These are phyloP conservation scores for Alces alces DNA, from an alignment of 2,113 vertebrate species.

Conservation along the genomic window DNA sequence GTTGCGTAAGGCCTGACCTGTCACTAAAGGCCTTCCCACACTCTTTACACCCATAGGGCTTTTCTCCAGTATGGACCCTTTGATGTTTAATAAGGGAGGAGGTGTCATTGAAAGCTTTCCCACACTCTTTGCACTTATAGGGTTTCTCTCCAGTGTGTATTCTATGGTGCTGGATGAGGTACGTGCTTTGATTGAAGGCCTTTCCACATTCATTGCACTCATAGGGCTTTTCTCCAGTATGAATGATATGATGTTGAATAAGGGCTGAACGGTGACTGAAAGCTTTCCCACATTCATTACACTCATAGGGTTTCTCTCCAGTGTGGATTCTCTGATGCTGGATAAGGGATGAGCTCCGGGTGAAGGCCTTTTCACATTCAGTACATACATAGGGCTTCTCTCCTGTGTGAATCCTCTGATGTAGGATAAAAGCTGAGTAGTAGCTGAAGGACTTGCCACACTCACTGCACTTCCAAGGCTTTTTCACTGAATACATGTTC, in stretches of 20 bases:
- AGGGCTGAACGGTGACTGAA: constrained; percentile 54
- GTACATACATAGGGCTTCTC: constrained; percentile 37
- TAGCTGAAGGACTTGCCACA: constrained; percentile 49
- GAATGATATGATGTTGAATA: constrained; percentile 54
- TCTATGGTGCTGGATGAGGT: constrained; percentile 52
- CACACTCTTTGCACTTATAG: constrained; percentile 33
- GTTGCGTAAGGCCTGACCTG: constrained; percentile 39
- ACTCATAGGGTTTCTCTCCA: constrained; percentile 56
- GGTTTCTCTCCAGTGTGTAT: constrained; percentile 49
- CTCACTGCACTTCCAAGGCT: constrained; percentile 10
- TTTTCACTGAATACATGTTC: neutral
- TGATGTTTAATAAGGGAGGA: constrained; percentile 46
- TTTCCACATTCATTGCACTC: constrained; percentile 49
- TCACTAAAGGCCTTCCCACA: constrained; percentile 54
- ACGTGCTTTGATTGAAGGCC: constrained; percentile 49
- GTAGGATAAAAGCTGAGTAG: constrained; percentile 24
- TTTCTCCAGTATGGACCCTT: constrained; percentile 44
- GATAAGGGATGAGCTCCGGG: constrained; percentile 9
- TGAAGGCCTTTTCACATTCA: constrained; percentile 47
- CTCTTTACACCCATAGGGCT: constrained; percentile 22
- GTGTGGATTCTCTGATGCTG: constrained; percentile 54
- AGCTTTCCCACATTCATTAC: constrained; percentile 47
- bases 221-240: constrained; percentile 46
- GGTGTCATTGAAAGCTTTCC: constrained; percentile 44
- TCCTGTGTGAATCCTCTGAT: constrained; percentile 49